Evolutionary conservation across 2,113 vertebrate genomes (phyloP).

Genomic region (Uropsilus gracilis): DNA sequence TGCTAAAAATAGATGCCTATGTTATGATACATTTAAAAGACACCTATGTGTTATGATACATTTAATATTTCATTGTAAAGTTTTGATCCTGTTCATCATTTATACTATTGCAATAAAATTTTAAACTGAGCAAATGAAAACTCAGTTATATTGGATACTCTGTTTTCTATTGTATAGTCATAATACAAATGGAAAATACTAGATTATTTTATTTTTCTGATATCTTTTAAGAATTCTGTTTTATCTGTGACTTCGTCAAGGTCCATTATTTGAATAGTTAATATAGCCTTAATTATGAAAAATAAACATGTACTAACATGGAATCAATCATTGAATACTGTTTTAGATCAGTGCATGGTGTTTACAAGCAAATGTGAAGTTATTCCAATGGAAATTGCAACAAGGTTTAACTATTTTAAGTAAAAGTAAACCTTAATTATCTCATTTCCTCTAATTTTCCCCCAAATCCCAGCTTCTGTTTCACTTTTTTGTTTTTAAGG

Average conservation of each 20-base stretch:
- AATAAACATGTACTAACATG: not conserved
- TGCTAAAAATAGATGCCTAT: too few relatives aligned
- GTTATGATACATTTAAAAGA: not conserved
- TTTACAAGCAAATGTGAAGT: not conserved
- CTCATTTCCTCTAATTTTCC: not conserved
- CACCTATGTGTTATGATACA: not conserved
- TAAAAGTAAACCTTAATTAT: not conserved
- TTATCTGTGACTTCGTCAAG: not conserved
- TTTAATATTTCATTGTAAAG: not conserved
- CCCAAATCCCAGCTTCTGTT: not conserved
- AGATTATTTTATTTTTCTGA: not conserved
- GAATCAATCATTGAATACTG: not conserved
- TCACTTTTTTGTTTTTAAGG: conserved; percentile 81
- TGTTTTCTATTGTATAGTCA: not conserved
- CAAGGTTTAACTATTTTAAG: not conserved
- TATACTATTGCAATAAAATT: conserved; percentile 26
- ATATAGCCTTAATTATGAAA: not conserved
- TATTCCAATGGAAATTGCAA: not conserved
- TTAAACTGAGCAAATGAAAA: conserved; percentile 30
- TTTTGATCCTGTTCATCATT: conserved; percentile 12
- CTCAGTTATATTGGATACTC: not conserved
- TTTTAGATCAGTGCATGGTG: not conserved
- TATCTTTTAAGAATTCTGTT: not conserved
- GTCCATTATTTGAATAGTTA: not conserved
- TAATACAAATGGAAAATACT: not conserved